Percentiles rank a stretch among this genome's conserved stretches.
These are phyloP conservation scores for Sepiola atlantica DNA, from an alignment of 2,888 invertebrate species.

Conservation along the genomic window DNA sequence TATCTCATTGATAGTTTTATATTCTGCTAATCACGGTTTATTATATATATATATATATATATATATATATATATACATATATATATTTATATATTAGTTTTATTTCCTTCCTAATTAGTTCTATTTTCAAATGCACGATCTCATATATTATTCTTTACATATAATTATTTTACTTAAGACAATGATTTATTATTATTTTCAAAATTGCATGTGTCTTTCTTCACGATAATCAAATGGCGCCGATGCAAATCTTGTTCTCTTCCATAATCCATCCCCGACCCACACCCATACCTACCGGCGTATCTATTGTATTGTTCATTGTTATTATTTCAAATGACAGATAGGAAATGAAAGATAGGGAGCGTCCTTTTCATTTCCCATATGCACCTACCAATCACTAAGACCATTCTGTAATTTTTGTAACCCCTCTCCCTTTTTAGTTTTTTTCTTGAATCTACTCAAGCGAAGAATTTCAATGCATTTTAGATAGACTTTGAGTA, in stretches of 20 bases:
- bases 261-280: neutral
- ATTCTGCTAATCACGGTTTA: neutral
- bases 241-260: neutral
- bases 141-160: neutral
- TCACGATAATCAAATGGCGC: neutral
- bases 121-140: neutral
- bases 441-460: neutral
- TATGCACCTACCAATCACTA: slow-evolving; percentile 5
- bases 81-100: too few species aligned
- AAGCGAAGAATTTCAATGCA: slow-evolving; percentile 18
- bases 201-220: neutral
- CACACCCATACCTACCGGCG: neutral
- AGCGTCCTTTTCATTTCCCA: neutral
- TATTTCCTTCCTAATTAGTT: neutral
- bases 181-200: slow-evolving; percentile 1
- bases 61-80: too few species aligned
- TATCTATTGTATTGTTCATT: neutral
- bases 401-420: neutral
- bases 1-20: neutral
- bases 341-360: neutral
- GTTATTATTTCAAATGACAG: neutral
- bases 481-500: slow-evolving; percentile 11
- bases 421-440: neutral
- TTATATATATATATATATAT: neutral
- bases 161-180: slow-evolving; percentile 32